These are phyloP conservation scores for Epirrhoe tristata DNA, from an alignment of 2,888 invertebrate species.

Conservation along the genomic window DNA sequence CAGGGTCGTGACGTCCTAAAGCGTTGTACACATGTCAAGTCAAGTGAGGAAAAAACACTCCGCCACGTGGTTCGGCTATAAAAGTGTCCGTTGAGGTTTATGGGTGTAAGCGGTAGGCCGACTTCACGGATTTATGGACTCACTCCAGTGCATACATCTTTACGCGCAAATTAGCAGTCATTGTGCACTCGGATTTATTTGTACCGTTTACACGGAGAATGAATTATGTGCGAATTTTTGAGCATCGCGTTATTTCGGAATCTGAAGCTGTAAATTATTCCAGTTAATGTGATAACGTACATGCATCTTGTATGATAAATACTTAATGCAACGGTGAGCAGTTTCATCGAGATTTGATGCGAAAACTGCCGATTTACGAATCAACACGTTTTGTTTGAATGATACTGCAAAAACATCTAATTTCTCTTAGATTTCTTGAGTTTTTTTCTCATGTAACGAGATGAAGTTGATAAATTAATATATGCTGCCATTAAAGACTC, in stretches of 20 bases:
- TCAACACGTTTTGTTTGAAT: conserved; percentile 17
- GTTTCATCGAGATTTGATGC: conserved; percentile 17
- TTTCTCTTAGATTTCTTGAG: not conserved
- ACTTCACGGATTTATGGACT: conserved; percentile 80
- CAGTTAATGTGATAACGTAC: conserved; percentile 35
- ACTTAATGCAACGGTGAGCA: conserved; percentile 23
- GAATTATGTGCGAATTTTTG: conserved; percentile 78
- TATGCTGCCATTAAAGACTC: too few relatives aligned
- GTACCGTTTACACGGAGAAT: conserved; percentile 65
- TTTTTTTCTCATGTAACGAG: too few relatives aligned
- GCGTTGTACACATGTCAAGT: conserved; percentile 78
- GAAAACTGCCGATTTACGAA: conserved; percentile 14
- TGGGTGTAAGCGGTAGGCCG: conserved; percentile 84
- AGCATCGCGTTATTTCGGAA: conserved; percentile 47
- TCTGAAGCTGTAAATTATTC: conserved; percentile 39
- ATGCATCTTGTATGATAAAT: conserved; percentile 29
- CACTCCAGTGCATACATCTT: conserved; percentile 79
- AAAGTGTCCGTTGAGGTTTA: conserved; percentile 83
- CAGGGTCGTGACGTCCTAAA: conserved; percentile 65
- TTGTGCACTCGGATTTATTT: conserved; percentile 80
- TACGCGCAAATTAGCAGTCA: conserved; percentile 84
- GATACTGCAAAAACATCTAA: not conserved
- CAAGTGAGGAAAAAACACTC: conserved; percentile 81
- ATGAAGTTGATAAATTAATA: too few relatives aligned
- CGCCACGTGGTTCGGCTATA: conserved; percentile 83